These are phyloP conservation scores for Synodontis membranacea DNA, from an alignment of 2,113 vertebrate genomes.

Conservation along the genomic window DNA sequence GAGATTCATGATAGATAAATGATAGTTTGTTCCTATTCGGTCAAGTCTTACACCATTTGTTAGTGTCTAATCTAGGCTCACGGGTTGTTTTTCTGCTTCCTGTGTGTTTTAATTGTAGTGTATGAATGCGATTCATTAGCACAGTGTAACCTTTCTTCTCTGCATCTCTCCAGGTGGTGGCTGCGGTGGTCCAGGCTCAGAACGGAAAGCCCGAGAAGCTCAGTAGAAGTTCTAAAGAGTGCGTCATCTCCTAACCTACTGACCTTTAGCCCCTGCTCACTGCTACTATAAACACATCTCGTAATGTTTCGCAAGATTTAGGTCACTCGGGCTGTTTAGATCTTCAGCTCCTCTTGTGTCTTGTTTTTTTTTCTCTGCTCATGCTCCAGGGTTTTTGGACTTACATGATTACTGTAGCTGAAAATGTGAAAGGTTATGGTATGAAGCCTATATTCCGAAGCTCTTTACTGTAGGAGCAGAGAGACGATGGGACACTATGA, in stretches of 20 bases:
- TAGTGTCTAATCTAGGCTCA: too few species aligned
- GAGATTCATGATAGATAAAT: neutral
- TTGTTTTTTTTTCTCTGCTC: constrained; percentile 44
- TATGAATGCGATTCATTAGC: constrained; percentile 10
- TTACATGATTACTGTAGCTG: constrained; percentile 68
- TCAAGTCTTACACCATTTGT: neutral
- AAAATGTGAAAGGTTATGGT: constrained; percentile 61
- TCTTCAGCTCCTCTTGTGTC: constrained; percentile 11
- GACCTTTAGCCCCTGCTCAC: neutral
- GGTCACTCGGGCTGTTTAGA: neutral
- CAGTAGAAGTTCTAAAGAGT: constrained; percentile 77
- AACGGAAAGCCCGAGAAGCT: constrained; percentile 79
- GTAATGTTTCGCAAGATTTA: neutral
- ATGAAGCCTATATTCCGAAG: constrained; percentile 62
- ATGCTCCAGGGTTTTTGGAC: constrained; percentile 47
- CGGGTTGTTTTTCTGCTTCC: neutral
- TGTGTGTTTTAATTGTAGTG: neutral
- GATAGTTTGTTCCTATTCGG: neutral
- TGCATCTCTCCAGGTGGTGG: constrained; percentile 70
- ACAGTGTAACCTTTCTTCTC: neutral
- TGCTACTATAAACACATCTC: neutral
- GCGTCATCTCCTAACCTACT: constrained; percentile 71
- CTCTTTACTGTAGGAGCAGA: neutral
- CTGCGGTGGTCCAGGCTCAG: constrained; percentile 75
- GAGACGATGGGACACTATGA: constrained; percentile 11